Evolutionary conservation across 2,888 invertebrate genomes (phyloP).

Genomic region (Plagodis dolabraria): DNA sequence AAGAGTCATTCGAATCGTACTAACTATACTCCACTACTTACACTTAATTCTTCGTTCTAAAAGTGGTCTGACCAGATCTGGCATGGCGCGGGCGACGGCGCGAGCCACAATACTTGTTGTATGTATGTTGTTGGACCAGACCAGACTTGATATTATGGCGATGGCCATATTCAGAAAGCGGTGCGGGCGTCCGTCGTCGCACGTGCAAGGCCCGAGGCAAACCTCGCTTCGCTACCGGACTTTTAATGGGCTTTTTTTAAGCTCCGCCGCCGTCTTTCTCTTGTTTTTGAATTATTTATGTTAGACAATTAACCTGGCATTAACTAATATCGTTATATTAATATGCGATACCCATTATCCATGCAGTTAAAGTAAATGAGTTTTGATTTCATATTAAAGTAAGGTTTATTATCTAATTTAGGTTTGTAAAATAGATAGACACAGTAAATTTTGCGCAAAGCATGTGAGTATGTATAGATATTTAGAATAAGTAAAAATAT

Average conservation of each 20-base stretch:
- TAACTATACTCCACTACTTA: conserved; percentile 27
- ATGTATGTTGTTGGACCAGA: conserved; percentile 12
- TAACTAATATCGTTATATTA: conserved; percentile 27
- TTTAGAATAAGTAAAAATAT: too few relatives aligned
- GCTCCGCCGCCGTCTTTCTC: conserved; percentile 48
- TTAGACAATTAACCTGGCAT: conserved; percentile 43
- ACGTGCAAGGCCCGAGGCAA: conserved; percentile 64
- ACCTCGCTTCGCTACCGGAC: conserved; percentile 64
- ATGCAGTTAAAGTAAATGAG: too few relatives aligned
- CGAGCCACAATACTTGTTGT: conserved; percentile 50
- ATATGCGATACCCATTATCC: neutral
- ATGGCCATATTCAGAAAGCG: conserved; percentile 52
- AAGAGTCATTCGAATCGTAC: conserved; percentile 46
- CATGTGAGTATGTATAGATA: too few relatives aligned
- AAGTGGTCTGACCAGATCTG: conserved; percentile 70
- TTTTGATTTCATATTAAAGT: too few relatives aligned
- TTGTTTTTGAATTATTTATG: conserved; percentile 46
- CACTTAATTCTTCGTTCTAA: conserved; percentile 45
- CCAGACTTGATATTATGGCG: conserved; percentile 19
- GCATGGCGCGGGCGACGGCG: conserved; percentile 52
- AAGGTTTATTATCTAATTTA: too few relatives aligned
- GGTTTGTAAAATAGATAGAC: too few relatives aligned
- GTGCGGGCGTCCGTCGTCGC: conserved; percentile 17
- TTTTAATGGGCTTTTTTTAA: conserved; percentile 69
- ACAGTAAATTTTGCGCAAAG: too few relatives aligned